phyloP scores from a whole-genome alignment of 2,888 invertebrate genomes.

The Andrena minutula region DNA sequence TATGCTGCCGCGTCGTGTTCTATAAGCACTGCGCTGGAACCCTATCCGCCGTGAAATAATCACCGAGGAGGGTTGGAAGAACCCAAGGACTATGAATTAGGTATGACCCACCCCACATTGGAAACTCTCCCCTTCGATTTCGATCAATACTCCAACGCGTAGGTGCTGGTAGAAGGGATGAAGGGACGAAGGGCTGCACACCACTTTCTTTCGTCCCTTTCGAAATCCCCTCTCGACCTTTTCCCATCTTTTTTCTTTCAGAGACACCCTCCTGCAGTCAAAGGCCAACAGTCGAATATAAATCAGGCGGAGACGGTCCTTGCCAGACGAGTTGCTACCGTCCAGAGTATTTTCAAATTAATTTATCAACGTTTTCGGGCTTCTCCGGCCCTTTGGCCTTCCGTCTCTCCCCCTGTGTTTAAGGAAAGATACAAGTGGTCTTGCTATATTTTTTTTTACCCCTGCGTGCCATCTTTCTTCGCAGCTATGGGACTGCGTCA shows the following conservation, averaged over 20 bases:
- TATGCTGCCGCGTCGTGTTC: slow-evolving; percentile 1
- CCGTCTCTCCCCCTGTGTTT: background rate
- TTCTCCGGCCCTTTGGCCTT: background rate
- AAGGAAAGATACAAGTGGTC: background rate
- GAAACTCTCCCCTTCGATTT: slow-evolving; percentile 79
- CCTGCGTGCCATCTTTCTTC: background rate
- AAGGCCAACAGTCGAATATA: slow-evolving; percentile 73
- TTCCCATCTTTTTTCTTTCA: slow-evolving; percentile 48
- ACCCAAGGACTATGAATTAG: slow-evolving; percentile 78
- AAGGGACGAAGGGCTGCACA: slow-evolving; percentile 61
- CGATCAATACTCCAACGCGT: slow-evolving; percentile 79
- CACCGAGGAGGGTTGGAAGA: slow-evolving; percentile 73
- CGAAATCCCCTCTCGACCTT: slow-evolving; percentile 45
- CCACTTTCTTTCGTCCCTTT: slow-evolving; percentile 68
- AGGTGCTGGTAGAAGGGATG: slow-evolving; percentile 55
- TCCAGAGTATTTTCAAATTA: slow-evolving; percentile 71
- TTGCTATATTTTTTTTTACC: slow-evolving; percentile 4
- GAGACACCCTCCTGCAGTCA: slow-evolving; percentile 67
- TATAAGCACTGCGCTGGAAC: slow-evolving; percentile 43
- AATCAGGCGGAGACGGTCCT: slow-evolving; percentile 73
- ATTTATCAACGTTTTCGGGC: slow-evolving; percentile 69
- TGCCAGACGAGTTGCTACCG: slow-evolving; percentile 70
- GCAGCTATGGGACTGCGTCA: background rate
- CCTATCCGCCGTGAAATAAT: slow-evolving; percentile 69
- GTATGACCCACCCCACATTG: slow-evolving; percentile 75